Conservation (phyloP, 2,888 invertebrate genomes). For the Matsumyia berberina region DNA sequence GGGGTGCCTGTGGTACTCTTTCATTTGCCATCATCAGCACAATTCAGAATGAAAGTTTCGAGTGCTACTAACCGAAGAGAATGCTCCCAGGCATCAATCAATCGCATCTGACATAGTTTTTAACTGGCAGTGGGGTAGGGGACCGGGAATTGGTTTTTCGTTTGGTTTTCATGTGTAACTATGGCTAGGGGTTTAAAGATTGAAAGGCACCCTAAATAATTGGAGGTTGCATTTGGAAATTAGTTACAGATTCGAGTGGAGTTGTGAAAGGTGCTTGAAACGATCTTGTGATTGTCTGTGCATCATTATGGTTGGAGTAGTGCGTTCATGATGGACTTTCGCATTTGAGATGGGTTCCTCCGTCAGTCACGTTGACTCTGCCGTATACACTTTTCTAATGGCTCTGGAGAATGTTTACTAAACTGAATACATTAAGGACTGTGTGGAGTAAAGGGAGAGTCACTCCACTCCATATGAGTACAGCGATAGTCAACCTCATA, state of each 20-base stretch:
- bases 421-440: too few relatives aligned
- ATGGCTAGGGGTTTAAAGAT: conserved; percentile 14
- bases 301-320: background rate
- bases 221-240: conserved; percentile 24
- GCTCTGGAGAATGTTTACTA: too few relatives aligned
- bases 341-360: too few relatives aligned
- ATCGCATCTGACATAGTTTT: conserved; percentile 74
- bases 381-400: too few relatives aligned
- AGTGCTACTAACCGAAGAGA: conserved; percentile 59
- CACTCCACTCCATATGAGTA: too few relatives aligned
- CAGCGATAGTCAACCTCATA: too few relatives aligned
- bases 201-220: conserved; percentile 12
- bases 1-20: conserved; percentile 4
- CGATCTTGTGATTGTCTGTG: background rate
- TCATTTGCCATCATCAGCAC: conserved; percentile 36
- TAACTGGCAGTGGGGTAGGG: background rate
- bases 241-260: conserved; percentile 25
- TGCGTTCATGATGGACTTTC: too few relatives aligned
- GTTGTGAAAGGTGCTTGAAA: background rate
- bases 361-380: too few relatives aligned
- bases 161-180: conserved; percentile 13
- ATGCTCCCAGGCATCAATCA: conserved; percentile 67
- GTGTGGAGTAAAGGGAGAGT: too few relatives aligned
- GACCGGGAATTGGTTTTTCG: conserved; percentile 1
- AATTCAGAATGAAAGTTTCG: conserved; percentile 68